A percentile compares a stretch with the other conserved stretches of the same genome.
Conservation (phyloP, 2,888 invertebrate species). For the Escarpia spicata region DNA sequence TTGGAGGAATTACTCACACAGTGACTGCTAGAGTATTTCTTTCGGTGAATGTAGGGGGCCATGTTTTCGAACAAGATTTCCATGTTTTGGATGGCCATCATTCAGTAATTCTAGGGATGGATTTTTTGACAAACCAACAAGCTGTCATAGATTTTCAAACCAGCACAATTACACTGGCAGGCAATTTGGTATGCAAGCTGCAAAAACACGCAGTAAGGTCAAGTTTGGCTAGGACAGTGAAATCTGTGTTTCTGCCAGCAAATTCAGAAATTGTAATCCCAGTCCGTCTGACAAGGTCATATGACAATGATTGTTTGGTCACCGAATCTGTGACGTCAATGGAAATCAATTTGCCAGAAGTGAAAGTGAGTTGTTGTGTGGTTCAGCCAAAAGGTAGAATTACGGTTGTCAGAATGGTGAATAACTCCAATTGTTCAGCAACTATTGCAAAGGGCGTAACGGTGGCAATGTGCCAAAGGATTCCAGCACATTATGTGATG, state of each 20-base stretch:
- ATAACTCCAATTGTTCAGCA: not conserved
- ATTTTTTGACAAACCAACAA: not conserved
- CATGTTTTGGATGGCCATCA: no score
- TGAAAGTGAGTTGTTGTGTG: not conserved
- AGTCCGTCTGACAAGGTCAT: not conserved
- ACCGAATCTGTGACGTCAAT: not conserved
- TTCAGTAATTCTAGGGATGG: no score
- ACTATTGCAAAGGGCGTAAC: not conserved
- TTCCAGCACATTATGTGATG: no score
- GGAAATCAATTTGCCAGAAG: not conserved
- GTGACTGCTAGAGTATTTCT: not conserved
- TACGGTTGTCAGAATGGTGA: not conserved
- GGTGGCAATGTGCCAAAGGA: not conserved
- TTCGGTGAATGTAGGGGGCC: not conserved
- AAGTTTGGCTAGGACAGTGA: not conserved
- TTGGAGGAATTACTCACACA: not conserved
- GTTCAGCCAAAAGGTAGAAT: not conserved
- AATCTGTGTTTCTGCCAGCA: no score
- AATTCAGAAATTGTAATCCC: not conserved
- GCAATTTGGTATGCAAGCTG: not conserved
- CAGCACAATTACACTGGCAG: not conserved
- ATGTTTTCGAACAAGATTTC: not conserved
- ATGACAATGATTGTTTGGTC: not conserved
- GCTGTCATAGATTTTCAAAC: not conserved
- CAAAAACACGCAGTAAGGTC: not conserved